phyloP scores from a whole-genome alignment of 2,888 invertebrate genomes.

The Amiota minor region DNA sequence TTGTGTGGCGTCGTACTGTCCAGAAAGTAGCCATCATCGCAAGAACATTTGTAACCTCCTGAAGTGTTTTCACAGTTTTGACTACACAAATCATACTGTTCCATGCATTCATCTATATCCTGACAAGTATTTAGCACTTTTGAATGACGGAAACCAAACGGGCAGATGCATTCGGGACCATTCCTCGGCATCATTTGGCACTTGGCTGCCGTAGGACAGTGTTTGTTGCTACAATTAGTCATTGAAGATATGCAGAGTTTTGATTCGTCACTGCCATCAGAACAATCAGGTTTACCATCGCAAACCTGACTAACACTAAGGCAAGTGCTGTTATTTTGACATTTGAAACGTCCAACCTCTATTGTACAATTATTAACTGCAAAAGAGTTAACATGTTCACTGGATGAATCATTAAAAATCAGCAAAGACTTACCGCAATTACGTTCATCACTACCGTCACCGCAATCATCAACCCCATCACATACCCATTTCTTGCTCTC shows the following conservation, averaged over 20 bases:
- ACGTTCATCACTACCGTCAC: constrained; percentile 76
- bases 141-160: constrained; percentile 68
- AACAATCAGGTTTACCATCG: constrained; percentile 76
- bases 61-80: constrained; percentile 79
- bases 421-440: constrained; percentile 74
- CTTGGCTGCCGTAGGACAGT: constrained; percentile 70
- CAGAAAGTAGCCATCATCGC: constrained; percentile 77
- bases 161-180: constrained; percentile 78
- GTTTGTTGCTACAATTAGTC: constrained; percentile 57
- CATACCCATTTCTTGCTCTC: constrained; percentile 75
- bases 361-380: constrained; percentile 73
- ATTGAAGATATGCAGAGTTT: constrained; percentile 65
- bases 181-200: constrained; percentile 73
- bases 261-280: constrained; percentile 79
- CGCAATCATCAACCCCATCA: constrained; percentile 77
- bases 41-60: constrained; percentile 79
- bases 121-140: constrained; percentile 57
- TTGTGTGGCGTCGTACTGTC: constrained; percentile 73
- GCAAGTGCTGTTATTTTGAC: constrained; percentile 76
- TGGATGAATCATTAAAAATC: background rate
- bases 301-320: constrained; percentile 76
- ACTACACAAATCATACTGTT: constrained; percentile 79
- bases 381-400: background rate
- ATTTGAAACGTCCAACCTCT: constrained; percentile 75
- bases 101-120: constrained; percentile 79